Evolutionary conservation across 1,140 invertebrate species (phyloP), one percentile per base, ranked within the genome.

Genomic region (Ptiloglossa arizonensis): DNA sequence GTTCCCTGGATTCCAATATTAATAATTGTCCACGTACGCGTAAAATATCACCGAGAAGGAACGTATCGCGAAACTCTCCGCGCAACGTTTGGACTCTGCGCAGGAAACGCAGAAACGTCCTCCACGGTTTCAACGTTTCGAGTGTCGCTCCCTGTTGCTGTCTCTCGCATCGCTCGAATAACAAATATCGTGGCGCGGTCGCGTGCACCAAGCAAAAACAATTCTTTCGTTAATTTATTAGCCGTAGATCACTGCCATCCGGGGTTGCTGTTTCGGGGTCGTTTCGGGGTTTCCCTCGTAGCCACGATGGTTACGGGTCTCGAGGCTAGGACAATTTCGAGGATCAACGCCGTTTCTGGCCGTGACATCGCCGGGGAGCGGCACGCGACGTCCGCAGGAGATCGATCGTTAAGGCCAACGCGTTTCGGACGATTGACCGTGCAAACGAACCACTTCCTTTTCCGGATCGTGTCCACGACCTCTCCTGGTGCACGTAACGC

Each of bases 371-470:
- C 32, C 60, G 54, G 60, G 62, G 56, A 70, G 57, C 77, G 75
- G 60, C 86, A 87, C 80, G 84, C 82, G 74, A 82, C 77, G 44
- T 86, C 84, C 79, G 60, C 67, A 78, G 81, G 84, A 79, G 82
- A 86, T 87, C 80, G 86, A 86, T 87, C 80, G 84, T 85, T 83
- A 81, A 72, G 57, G 74, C 60, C 56, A 68, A 83, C 72, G 79
- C 75, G 84, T 88, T 82, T 82, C 85, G 80, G 84, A 81, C 86
- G 85, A 88, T 88, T 88, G 86, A 73, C 75, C 79, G 79, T 82
- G 80, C 82, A 88, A 88, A 86, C 84, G 79, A 83, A 88, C 71
- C 85, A 81, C 87, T 87, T 88, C 82, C 86, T 79, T 57, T 70
- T 71, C 50, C 79, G 75, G 54, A 76, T 79, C 73, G 67, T 57